phyloP scores from a whole-genome alignment of 2,888 invertebrate species.

The Gandaritis pyraliata region DNA sequence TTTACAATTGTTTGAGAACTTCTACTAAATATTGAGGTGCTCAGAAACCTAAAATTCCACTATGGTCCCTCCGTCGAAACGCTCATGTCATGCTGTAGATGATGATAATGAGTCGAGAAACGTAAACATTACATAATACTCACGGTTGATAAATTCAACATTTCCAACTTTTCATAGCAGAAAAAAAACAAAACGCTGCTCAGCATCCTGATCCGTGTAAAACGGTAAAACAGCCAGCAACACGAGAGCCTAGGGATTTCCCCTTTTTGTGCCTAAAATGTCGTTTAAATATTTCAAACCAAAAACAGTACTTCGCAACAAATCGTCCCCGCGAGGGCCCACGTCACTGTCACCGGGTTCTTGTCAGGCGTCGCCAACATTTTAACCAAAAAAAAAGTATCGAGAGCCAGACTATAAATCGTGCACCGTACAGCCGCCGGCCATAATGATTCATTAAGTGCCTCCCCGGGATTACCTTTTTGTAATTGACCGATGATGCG shows the following conservation, averaged over 20 bases:
- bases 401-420: slow-evolving; percentile 68
- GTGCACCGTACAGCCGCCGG: slow-evolving; percentile 64
- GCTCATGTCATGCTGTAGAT: too few relatives aligned
- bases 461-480: slow-evolving; percentile 82
- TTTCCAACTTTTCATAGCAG: not conserved
- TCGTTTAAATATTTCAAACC: slow-evolving; percentile 39
- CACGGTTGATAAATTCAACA: not conserved
- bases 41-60: too few relatives aligned
- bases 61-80: too few relatives aligned
- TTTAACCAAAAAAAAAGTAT: slow-evolving; percentile 49
- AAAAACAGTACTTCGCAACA: slow-evolving; percentile 39
- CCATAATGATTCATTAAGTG: slow-evolving; percentile 84
- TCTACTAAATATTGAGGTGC: too few relatives aligned
- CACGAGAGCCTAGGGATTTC: slow-evolving; percentile 27
- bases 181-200: slow-evolving; percentile 2
- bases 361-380: slow-evolving; percentile 44
- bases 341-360: slow-evolving; percentile 40
- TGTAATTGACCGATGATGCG: slow-evolving; percentile 84
- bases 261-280: slow-evolving; percentile 35
- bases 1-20: too few relatives aligned
- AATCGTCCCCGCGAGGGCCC: slow-evolving; percentile 41
- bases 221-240: too few relatives aligned
- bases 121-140: not conserved
- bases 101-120: too few relatives aligned
- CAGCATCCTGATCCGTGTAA: slow-evolving; percentile 8